A percentile compares a stretch with the other conserved stretches of the same genome.
Conservation (phyloP, 1,140 invertebrate species). For the Drosophila lacertosa region DNA sequence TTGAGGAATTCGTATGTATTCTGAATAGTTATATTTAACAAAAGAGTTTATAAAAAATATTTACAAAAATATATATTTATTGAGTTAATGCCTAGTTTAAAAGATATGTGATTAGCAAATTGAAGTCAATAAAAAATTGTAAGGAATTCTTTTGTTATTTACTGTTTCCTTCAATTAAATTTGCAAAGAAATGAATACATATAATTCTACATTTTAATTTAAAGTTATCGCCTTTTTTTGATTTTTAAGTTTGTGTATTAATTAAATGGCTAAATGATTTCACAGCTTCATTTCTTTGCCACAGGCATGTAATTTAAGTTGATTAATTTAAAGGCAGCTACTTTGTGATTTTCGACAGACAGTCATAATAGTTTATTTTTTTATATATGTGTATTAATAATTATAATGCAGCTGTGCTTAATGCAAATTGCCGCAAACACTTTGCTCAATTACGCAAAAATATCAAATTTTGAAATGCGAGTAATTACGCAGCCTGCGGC, state of each 20-base stretch:
- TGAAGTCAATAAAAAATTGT: no score
- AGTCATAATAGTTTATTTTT: conserved; percentile 3
- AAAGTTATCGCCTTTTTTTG: background rate
- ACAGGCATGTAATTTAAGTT: conserved; percentile 1
- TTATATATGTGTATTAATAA: conserved; percentile 8
- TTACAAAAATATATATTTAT: no score
- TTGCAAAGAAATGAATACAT: no score
- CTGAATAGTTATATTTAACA: no score
- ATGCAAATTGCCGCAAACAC: conserved; percentile 41
- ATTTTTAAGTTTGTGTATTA: background rate
- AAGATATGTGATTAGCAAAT: no score
- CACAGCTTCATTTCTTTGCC: background rate
- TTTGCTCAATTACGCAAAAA: conserved; percentile 46
- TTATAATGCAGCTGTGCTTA: conserved; percentile 8
- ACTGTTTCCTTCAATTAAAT: no score
- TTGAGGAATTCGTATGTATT: background rate
- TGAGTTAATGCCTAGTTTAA: no score
- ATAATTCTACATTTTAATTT: no score
- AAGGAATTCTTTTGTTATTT: no score
- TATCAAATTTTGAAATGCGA: conserved; percentile 36
- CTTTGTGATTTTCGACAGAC: conserved; percentile 6
- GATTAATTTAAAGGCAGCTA: conserved; percentile 1
- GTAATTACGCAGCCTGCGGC: conserved; percentile 33
- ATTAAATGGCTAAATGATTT: background rate
- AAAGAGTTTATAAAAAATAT: no score